Conservation (phyloP, 2,888 invertebrate species). For the Ceramica pisi region DNA sequence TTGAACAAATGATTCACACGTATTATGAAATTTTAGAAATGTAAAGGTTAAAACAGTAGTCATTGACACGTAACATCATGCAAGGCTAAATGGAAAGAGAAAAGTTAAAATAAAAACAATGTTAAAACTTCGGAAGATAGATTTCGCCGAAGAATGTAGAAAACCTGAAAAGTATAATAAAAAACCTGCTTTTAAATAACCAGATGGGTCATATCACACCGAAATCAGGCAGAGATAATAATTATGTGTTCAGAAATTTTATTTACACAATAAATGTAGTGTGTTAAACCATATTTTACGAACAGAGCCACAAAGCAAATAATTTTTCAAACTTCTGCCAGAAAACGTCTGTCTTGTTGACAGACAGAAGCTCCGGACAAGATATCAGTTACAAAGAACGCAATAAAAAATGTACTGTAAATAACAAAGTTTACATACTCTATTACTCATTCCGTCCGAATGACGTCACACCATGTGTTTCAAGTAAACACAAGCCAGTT, state of each 20-base stretch:
- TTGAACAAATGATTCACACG: slow-evolving; percentile 9
- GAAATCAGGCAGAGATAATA: slow-evolving; percentile 15
- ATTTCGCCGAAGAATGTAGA: neutral
- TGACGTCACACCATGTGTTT: slow-evolving; percentile 49
- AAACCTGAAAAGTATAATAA: slow-evolving; percentile 1
- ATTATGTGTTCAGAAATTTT: slow-evolving; percentile 35
- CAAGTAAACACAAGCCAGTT: slow-evolving; percentile 47
- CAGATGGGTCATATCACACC: slow-evolving; percentile 23
- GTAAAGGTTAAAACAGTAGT: neutral
- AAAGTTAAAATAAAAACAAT: neutral
- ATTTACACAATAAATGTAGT: slow-evolving; percentile 26
- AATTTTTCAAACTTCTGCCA: slow-evolving; percentile 21
- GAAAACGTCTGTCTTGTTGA: slow-evolving; percentile 11
- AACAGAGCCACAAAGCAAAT: slow-evolving; percentile 29
- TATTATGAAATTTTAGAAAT: neutral
- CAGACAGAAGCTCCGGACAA: slow-evolving; percentile 23
- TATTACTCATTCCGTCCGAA: slow-evolving; percentile 20
- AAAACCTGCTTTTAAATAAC: neutral
- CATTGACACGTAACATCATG: neutral
- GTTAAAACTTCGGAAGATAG: neutral
- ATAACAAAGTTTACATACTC: slow-evolving; percentile 35
- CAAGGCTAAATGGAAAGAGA: neutral
- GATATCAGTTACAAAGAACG: slow-evolving; percentile 50
- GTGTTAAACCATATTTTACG: slow-evolving; percentile 1
- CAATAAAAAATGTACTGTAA: slow-evolving; percentile 39